These are phyloP conservation scores for Montipora cactus DNA, from an alignment of 64 coral and sea anemone genomes.

Conservation along the genomic window DNA sequence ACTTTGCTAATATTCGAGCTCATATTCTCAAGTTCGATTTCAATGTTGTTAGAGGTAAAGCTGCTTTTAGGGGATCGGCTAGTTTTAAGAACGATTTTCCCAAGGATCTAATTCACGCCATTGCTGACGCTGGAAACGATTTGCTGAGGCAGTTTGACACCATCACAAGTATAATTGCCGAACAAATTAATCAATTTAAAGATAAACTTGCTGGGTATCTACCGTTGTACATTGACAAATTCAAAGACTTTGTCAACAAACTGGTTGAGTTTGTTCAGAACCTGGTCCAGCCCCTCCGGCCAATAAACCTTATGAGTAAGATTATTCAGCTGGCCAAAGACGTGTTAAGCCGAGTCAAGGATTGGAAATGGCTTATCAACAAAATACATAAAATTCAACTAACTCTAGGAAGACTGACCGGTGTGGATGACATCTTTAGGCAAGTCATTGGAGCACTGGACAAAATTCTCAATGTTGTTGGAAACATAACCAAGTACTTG, in stretches of 20 bases:
- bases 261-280: slow-evolving; percentile 80
- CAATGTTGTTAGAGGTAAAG: slow-evolving; percentile 88
- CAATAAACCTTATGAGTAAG: slow-evolving; percentile 76
- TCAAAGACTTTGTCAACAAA: slow-evolving; percentile 84
- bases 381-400: slow-evolving; percentile 71
- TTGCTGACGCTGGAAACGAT: slow-evolving; percentile 87
- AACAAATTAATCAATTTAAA: slow-evolving; percentile 77
- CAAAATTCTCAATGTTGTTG: slow-evolving; percentile 71
- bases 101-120: slow-evolving; percentile 91
- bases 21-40: slow-evolving; percentile 82
- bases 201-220: slow-evolving; percentile 71
- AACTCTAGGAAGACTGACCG: slow-evolving; percentile 48
- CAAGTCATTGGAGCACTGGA: slow-evolving; percentile 76
- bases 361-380: slow-evolving; percentile 57
- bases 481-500: slow-evolving; percentile 65
- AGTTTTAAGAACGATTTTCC: slow-evolving; percentile 98
- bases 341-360: slow-evolving; percentile 23
- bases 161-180: slow-evolving; percentile 79
- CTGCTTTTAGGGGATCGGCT: slow-evolving; percentile 94
- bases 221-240: slow-evolving; percentile 69
- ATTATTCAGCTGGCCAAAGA: slow-evolving; percentile 71
- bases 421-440: slow-evolving; percentile 70
- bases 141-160: slow-evolving; percentile 72
- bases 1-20: slow-evolving; percentile 74
- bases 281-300: slow-evolving; percentile 60